Evolutionary conservation across 2,888 invertebrate genomes (phyloP).

Genomic region (Aspidapion aeneum): DNA sequence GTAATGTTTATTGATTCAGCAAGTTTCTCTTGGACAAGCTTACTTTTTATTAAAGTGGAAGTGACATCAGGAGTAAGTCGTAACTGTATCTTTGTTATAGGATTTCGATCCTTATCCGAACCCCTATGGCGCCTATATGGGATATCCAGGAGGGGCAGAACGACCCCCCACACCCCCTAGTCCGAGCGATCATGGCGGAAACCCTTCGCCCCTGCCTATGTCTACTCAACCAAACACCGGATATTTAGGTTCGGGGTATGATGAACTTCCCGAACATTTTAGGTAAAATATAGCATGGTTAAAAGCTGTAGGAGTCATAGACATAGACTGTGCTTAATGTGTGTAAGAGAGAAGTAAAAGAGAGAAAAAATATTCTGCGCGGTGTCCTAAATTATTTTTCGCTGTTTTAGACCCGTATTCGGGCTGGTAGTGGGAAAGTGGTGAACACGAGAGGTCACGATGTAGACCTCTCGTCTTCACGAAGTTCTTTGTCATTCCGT

Average conservation of each 20-base stretch:
- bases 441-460: no score
- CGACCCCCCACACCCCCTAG: constrained; percentile 53
- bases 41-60: no score
- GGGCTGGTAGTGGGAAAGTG: no score
- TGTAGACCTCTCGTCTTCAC: no score
- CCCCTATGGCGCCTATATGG: constrained; percentile 51
- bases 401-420: no score
- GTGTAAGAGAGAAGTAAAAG: no score
- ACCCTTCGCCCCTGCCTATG: constrained; percentile 52
- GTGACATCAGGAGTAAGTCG: no score
- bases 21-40: not conserved
- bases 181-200: constrained; percentile 56
- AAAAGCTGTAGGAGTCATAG: not conserved
- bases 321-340: no score
- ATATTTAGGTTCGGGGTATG: constrained; percentile 63
- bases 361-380: no score
- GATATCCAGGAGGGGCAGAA: constrained; percentile 48
- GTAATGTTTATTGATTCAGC: not conserved
- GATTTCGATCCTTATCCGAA: constrained; percentile 57
- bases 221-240: constrained; percentile 48
- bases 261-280: constrained; percentile 60
- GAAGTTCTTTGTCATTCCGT: no score
- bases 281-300: constrained; percentile 13
- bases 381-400: no score
- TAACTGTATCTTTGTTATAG: constrained; percentile 12